Percentiles rank a stretch among this genome's conserved stretches.
Conservation (phyloP, 2,113 vertebrate species). For the Cyprinodon tularosa region DNA sequence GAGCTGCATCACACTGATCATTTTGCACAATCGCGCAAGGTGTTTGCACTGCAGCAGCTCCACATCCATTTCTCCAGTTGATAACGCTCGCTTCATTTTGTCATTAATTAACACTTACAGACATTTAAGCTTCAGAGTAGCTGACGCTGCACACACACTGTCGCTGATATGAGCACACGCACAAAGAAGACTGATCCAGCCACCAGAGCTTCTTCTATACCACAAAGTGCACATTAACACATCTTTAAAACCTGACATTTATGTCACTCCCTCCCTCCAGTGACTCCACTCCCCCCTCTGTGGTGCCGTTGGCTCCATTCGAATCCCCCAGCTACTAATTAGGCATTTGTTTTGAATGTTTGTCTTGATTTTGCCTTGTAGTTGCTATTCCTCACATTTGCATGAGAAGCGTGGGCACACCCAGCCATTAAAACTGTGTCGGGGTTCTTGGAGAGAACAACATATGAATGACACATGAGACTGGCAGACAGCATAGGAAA, state of each 20-base stretch:
- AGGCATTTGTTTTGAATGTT: conserved; percentile 72
- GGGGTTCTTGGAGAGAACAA: conserved; percentile 18
- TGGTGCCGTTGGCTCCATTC: conserved; percentile 54
- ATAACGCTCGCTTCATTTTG: conserved; percentile 29
- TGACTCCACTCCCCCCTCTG: conserved; percentile 4
- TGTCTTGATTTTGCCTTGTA: conserved; percentile 52
- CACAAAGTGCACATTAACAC: conserved; percentile 65
- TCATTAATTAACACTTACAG: conserved; percentile 59
- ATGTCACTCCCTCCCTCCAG: conserved; percentile 27
- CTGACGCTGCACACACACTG: conserved; percentile 15
- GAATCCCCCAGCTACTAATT: conserved; percentile 71
- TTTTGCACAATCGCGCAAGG: conserved; percentile 52
- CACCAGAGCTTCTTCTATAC: conserved; percentile 39
- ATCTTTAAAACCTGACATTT: conserved; percentile 64
- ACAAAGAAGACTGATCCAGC: conserved; percentile 20
- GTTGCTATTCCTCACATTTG: conserved; percentile 66
- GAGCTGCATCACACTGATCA: conserved; percentile 54
- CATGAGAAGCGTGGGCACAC: conserved; percentile 59
- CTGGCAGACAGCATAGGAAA: conserved; percentile 4
- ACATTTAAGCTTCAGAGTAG: conserved; percentile 22
- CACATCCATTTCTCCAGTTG: conserved; percentile 43
- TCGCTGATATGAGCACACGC: conserved; percentile 27
- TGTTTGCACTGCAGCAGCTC: conserved; percentile 48
- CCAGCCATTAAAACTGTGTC: conserved; percentile 59
- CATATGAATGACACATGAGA: conserved; percentile 51